A percentile compares a stretch with the other conserved stretches of the same genome.
phyloP scores from a whole-genome alignment of 2,797 vertebrate genomes.

The Yasuhikotakia modesta region DNA sequence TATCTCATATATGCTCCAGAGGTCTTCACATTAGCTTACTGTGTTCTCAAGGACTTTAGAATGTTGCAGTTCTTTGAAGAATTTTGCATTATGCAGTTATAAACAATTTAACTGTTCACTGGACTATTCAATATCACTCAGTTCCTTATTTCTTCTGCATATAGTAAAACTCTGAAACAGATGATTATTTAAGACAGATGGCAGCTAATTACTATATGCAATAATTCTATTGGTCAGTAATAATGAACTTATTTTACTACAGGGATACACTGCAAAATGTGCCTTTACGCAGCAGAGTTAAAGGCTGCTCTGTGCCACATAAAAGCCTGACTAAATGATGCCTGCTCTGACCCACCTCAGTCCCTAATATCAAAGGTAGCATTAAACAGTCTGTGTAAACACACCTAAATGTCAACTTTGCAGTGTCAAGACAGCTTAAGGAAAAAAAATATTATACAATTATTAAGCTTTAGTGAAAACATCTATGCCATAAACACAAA shows the following conservation, averaged over 20 bases:
- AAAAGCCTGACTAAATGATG: too few relatives aligned
- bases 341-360: too few relatives aligned
- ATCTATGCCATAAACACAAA: too few relatives aligned
- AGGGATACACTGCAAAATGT: background rate
- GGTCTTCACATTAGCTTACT: slow-evolving; percentile 2
- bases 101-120: background rate
- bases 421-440: background rate
- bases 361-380: background rate
- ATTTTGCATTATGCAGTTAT: too few relatives aligned
- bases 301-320: too few relatives aligned
- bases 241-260: background rate
- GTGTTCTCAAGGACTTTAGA: background rate
- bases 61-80: background rate
- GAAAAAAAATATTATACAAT: too few relatives aligned
- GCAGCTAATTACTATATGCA: too few relatives aligned
- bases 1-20: slow-evolving; percentile 2
- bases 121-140: background rate
- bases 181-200: too few relatives aligned
- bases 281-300: too few relatives aligned
- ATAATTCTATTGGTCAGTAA: too few relatives aligned
- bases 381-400: background rate
- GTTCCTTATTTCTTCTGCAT: background rate
- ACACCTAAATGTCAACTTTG: background rate
- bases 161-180: background rate
- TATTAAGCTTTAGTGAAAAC: too few relatives aligned